These are phyloP conservation scores for Scomber colias DNA, from an alignment of 2,113 vertebrate genomes.

Conservation along the genomic window DNA sequence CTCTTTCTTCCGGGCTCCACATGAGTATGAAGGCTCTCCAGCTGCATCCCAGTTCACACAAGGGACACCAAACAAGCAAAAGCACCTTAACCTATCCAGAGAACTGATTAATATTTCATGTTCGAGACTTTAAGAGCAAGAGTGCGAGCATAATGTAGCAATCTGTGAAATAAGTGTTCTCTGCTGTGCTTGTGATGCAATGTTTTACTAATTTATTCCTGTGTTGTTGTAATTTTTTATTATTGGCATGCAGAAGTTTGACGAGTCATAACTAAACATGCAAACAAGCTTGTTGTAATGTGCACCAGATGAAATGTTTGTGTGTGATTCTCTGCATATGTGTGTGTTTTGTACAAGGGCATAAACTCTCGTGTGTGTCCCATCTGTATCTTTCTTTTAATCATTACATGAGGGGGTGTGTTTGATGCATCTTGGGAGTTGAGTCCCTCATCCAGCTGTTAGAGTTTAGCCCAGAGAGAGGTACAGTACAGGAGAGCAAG, in stretches of 20 bases:
- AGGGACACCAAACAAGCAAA: too few relatives aligned
- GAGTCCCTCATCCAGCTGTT: conserved; percentile 47
- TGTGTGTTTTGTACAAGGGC: neutral
- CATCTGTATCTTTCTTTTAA: conserved; percentile 12
- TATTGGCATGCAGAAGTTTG: neutral
- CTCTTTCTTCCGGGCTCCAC: too few relatives aligned
- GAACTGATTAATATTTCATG: too few relatives aligned
- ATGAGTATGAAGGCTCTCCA: too few relatives aligned
- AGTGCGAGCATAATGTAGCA: too few relatives aligned
- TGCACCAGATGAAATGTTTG: neutral
- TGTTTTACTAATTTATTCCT: neutral
- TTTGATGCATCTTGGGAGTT: conserved; percentile 22
- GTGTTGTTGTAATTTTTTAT: neutral
- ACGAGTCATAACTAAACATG: neutral
- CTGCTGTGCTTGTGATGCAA: too few relatives aligned
- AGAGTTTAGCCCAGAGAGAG: conserved; percentile 30
- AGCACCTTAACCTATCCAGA: too few relatives aligned
- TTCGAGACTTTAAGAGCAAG: too few relatives aligned
- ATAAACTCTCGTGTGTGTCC: neutral
- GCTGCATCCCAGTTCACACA: too few relatives aligned
- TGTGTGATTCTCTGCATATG: conserved; percentile 17
- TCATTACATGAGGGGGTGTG: conserved; percentile 1
- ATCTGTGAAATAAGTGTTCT: too few relatives aligned
- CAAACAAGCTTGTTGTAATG: conserved; percentile 2
- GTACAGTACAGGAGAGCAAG: neutral